A percentile compares a stretch with the other conserved stretches of the same genome.
Evolutionary conservation across 2,888 invertebrate genomes (phyloP).

Genomic region (Tiliacea citrago): DNA sequence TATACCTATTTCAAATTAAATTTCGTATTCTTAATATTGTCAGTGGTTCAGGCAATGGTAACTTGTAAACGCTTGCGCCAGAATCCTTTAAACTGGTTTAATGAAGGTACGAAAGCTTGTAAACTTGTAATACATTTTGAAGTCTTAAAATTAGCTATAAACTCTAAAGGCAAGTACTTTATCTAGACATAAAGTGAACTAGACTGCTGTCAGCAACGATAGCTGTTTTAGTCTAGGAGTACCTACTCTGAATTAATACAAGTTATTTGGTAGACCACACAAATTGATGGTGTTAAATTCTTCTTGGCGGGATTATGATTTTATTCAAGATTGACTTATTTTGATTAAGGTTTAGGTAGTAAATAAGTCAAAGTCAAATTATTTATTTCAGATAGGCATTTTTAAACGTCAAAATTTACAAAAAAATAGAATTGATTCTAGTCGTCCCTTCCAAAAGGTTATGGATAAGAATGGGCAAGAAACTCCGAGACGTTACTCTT

Average conservation of each 20-base stretch:
- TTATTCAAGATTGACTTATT: no score
- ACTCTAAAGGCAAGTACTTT: conserved; percentile 15
- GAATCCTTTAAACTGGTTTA: conserved; percentile 21
- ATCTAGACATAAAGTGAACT: conserved; percentile 38
- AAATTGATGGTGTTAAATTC: neutral
- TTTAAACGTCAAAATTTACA: no score
- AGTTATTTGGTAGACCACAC: conserved; percentile 31
- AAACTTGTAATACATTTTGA: conserved; percentile 19
- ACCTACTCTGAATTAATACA: neutral
- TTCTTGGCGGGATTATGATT: neutral
- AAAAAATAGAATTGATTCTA: no score
- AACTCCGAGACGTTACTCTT: no score
- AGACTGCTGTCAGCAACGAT: conserved; percentile 9
- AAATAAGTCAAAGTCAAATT: no score
- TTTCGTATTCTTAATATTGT: neutral
- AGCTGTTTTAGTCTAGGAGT: neutral
- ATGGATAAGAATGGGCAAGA: no score
- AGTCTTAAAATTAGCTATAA: conserved; percentile 43
- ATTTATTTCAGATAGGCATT: no score
- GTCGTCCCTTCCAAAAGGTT: no score
- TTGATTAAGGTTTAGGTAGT: no score
- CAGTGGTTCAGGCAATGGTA: neutral
- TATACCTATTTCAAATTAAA: neutral
- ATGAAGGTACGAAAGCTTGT: conserved; percentile 15
- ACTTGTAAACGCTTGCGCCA: neutral